A percentile compares a stretch with the other conserved stretches of the same genome.
Conservation (phyloP, 2,888 invertebrate genomes). For the Candidula unifasciata region DNA sequence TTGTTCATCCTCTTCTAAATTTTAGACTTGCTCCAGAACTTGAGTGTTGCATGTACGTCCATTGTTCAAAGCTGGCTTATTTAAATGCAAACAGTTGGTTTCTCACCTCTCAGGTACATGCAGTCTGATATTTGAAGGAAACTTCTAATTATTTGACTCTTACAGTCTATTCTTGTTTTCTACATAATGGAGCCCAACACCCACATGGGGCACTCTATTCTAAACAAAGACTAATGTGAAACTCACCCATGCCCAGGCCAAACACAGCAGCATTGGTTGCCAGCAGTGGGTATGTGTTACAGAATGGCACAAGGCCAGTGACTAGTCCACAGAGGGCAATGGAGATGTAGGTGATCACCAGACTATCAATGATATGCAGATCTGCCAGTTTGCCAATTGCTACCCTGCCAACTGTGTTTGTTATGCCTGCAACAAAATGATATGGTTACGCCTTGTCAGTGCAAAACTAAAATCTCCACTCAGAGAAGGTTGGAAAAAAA, state of each 20-base stretch:
- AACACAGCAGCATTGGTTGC: conserved; percentile 91
- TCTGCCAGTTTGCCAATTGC: conserved; percentile 91
- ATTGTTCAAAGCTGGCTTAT: too few species aligned
- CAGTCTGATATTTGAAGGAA: too few species aligned
- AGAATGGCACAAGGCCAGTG: conserved; percentile 90
- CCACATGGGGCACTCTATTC: too few species aligned
- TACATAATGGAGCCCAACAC: too few species aligned
- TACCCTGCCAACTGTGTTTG: conserved; percentile 95
- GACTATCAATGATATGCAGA: conserved; percentile 85
- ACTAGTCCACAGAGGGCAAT: conserved; percentile 91
- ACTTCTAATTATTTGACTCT: too few species aligned
- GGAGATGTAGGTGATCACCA: conserved; percentile 93
- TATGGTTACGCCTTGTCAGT: background rate
- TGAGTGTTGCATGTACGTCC: too few species aligned
- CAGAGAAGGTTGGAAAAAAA: background rate
- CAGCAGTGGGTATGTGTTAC: conserved; percentile 86
- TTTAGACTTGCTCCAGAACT: too few species aligned
- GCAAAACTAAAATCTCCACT: background rate
- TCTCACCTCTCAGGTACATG: too few species aligned
- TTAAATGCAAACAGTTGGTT: too few species aligned
- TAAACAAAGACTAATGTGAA: background rate
- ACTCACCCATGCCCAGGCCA: conserved; percentile 82
- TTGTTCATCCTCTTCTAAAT: too few species aligned
- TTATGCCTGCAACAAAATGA: conserved; percentile 81
- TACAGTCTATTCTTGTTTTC: too few species aligned